A percentile compares a stretch with the other conserved stretches of the same genome.
Evolutionary conservation across 2,113 vertebrate genomes (phyloP).

Genomic region (Megalops atlanticus): DNA sequence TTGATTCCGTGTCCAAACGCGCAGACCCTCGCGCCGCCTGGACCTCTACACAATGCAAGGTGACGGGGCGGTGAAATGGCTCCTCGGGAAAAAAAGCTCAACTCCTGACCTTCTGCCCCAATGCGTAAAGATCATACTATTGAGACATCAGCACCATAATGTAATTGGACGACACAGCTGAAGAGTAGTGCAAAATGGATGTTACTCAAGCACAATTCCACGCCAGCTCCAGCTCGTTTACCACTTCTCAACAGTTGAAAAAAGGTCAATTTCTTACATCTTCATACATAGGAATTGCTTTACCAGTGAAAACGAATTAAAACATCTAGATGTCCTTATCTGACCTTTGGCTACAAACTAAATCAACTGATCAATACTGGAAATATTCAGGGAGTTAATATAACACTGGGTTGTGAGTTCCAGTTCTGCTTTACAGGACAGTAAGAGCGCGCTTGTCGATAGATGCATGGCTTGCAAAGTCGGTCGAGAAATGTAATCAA

Average conservation of each 20-base stretch:
- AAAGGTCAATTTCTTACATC: no score
- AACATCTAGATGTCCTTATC: no score
- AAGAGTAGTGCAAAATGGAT: neutral
- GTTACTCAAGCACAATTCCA: neutral
- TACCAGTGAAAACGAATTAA: no score
- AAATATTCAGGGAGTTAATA: no score
- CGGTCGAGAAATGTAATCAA: neutral
- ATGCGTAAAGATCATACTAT: neutral
- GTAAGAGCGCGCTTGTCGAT: neutral
- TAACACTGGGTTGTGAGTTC: no score
- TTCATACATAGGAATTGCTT: no score
- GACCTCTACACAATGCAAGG: neutral
- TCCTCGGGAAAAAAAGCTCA: neutral
- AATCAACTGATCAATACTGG: no score
- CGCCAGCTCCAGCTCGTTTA: neutral
- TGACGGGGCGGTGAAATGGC: neutral
- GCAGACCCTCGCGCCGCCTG: neutral
- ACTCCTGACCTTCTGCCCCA: conserved; percentile 8
- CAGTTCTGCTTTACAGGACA: neutral
- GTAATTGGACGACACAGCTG: neutral
- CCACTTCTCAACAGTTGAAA: no score
- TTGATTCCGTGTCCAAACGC: conserved; percentile 10
- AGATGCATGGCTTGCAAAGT: neutral
- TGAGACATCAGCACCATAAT: conserved; percentile 19
- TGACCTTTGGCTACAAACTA: no score